Evolutionary conservation across 1,140 invertebrate species (phyloP).

Genomic region (Anthonomus grandis): DNA sequence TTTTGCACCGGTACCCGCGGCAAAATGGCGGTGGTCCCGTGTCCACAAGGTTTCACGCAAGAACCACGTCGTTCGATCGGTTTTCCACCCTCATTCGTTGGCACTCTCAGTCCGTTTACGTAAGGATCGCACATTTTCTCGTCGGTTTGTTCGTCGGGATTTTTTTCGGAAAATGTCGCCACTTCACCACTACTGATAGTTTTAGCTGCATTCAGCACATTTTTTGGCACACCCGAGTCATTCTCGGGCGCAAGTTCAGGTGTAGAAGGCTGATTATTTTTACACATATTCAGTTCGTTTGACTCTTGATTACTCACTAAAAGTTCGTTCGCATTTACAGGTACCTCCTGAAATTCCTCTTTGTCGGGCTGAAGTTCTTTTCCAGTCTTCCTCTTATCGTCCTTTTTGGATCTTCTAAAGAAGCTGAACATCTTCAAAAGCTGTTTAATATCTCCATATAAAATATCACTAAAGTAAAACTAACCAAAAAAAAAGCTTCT

Average conservation of each 20-base stretch:
- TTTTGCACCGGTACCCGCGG: slow-evolving; percentile 32
- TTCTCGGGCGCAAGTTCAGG: slow-evolving; percentile 33
- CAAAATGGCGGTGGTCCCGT: slow-evolving; percentile 43
- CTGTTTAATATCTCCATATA: too few species aligned
- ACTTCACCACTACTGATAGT: slow-evolving; percentile 28
- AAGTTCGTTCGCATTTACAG: neutral
- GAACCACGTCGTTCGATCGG: slow-evolving; percentile 24
- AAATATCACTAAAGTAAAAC: slow-evolving; percentile 16
- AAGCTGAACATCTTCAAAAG: slow-evolving; percentile 45
- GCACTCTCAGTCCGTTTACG: slow-evolving; percentile 22
- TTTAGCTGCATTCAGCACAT: slow-evolving; percentile 33
- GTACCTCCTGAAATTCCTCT: neutral
- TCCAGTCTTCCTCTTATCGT: slow-evolving; percentile 23
- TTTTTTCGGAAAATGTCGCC: slow-evolving; percentile 33
- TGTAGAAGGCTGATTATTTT: slow-evolving; percentile 38
- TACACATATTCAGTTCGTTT: slow-evolving; percentile 32
- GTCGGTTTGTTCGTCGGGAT: slow-evolving; percentile 24
- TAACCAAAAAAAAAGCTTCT: slow-evolving; percentile 25
- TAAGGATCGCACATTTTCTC: slow-evolving; percentile 25
- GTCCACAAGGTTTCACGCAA: slow-evolving; percentile 43
- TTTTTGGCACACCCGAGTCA: slow-evolving; percentile 28
- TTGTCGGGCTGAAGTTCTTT: neutral
- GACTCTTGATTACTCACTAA: neutral
- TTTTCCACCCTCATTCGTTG: neutral
- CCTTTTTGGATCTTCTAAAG: slow-evolving; percentile 41